phyloP scores from a whole-genome alignment of 35 echinoderm and acorn worm species.

The Patiria miniata region DNA sequence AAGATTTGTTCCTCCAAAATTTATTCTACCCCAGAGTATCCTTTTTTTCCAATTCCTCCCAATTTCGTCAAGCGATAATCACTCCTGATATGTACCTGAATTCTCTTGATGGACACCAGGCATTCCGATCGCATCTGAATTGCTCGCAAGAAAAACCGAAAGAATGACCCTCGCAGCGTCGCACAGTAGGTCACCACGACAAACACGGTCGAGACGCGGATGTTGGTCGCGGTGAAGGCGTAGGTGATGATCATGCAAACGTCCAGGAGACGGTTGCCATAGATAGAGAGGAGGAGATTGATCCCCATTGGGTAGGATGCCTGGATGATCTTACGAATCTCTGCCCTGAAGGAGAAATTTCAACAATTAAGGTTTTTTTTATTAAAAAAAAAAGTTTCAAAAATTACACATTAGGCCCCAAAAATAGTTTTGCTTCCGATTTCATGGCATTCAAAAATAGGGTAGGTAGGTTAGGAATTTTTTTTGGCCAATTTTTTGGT shows the following conservation, averaged over 20 bases:
- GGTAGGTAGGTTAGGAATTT: no score
- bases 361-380: no score
- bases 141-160: slow-evolving; percentile 48
- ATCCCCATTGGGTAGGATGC: slow-evolving; percentile 53
- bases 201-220: slow-evolving; percentile 61
- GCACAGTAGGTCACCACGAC: slow-evolving; percentile 62
- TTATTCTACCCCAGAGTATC: no score
- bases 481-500: no score
- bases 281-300: slow-evolving; percentile 54
- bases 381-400: no score
- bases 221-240: slow-evolving; percentile 46
- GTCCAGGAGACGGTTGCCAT: slow-evolving; percentile 78
- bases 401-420: no score
- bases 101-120: slow-evolving; percentile 53
- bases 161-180: slow-evolving; percentile 41
- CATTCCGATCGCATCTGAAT: slow-evolving; percentile 64
- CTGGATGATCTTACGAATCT: slow-evolving; percentile 61
- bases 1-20: no score
- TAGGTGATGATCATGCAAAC: slow-evolving; percentile 77
- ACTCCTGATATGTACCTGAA: slow-evolving; percentile 49
- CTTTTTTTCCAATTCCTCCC: no score
- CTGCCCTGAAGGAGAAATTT: slow-evolving; percentile 45
- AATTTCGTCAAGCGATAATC: no score
- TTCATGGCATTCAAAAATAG: no score
- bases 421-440: no score